Percentiles rank a stretch among this genome's conserved stretches.
Conservation (phyloP, 2,113 vertebrate species). For the Hemiprocne comata region DNA sequence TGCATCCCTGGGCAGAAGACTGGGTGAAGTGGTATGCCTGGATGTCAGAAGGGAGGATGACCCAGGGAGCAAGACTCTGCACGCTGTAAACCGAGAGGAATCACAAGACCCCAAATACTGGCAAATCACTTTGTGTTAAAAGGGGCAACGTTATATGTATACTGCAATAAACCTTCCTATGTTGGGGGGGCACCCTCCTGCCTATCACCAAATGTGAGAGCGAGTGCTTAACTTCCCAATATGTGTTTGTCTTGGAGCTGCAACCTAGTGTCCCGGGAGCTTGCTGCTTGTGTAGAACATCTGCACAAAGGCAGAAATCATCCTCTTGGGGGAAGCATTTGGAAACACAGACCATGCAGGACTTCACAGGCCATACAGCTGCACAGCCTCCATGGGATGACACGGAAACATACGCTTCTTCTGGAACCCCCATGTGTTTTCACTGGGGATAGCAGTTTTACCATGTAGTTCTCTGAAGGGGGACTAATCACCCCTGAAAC, state of each 20-base stretch:
- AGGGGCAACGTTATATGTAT: accelerated
- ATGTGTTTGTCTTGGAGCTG: background rate
- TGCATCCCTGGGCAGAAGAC: background rate
- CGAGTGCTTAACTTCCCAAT: background rate
- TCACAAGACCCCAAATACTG: background rate
- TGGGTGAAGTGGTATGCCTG: accelerated
- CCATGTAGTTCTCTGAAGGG: background rate
- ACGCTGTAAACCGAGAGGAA: background rate
- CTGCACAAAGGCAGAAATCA: background rate
- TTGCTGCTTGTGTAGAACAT: background rate
- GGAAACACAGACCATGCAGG: background rate
- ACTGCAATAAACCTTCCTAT: accelerated
- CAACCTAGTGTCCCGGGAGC: background rate
- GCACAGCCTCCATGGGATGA: background rate
- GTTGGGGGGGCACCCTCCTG: background rate
- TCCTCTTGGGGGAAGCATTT: background rate
- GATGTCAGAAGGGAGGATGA: background rate
- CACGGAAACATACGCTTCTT: background rate
- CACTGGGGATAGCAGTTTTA: background rate
- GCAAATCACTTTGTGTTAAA: background rate
- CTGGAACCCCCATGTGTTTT: background rate
- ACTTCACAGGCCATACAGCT: background rate
- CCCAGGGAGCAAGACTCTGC: background rate
- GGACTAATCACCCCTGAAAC: background rate
- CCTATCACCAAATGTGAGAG: accelerated